Evolutionary conservation across 2,888 invertebrate genomes (phyloP).

Genomic region (Endomychus coccineus): DNA sequence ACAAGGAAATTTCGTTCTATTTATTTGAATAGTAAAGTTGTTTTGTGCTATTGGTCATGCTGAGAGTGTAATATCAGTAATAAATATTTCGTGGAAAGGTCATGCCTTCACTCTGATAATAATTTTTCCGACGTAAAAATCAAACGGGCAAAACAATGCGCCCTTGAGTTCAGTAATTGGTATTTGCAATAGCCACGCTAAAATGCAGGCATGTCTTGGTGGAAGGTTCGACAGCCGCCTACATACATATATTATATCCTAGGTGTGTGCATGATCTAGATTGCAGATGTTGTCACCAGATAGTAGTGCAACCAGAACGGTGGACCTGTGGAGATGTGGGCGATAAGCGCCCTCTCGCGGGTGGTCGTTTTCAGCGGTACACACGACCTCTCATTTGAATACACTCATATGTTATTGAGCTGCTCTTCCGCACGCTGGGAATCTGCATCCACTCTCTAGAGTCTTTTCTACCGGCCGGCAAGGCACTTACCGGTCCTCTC

Average conservation of each 20-base stretch:
- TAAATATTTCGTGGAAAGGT: too few species aligned
- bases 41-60: too few species aligned
- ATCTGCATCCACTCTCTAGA: slow-evolving; percentile 36
- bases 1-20: too few species aligned
- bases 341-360: slow-evolving; percentile 39
- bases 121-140: too few species aligned
- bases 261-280: slow-evolving; percentile 44
- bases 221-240: slow-evolving; percentile 8
- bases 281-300: slow-evolving; percentile 47
- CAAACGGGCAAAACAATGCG: too few species aligned
- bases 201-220: too few species aligned
- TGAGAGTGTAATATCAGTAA: too few species aligned
- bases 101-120: too few species aligned
- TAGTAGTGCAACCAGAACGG: slow-evolving; percentile 26
- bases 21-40: too few species aligned
- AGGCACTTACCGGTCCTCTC: slow-evolving; percentile 8
- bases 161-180: too few species aligned
- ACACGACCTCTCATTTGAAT: slow-evolving; percentile 44
- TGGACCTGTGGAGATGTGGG: slow-evolving; percentile 35
- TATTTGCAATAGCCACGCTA: too few species aligned
- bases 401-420: slow-evolving; percentile 38
- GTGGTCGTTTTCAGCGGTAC: slow-evolving; percentile 35
- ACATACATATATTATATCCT: slow-evolving; percentile 14
- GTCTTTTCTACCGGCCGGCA: slow-evolving; percentile 11
- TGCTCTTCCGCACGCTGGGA: slow-evolving; percentile 19